Conservation (phyloP, 2,888 invertebrate genomes). For the Acronicta psi region DNA sequence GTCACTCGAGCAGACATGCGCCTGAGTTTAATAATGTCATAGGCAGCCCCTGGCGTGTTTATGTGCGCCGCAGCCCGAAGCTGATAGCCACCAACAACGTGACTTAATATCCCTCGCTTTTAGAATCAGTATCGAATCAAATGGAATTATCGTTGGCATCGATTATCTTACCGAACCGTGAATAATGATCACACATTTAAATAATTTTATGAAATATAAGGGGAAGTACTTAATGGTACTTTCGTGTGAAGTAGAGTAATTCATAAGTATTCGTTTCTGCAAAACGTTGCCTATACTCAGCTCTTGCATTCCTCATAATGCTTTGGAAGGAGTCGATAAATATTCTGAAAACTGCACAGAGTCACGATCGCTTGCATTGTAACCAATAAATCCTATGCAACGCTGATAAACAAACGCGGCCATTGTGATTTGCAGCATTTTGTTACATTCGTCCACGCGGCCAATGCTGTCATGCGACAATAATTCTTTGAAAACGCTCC, state of each 20-base stretch:
- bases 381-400: conserved; percentile 60
- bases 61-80: conserved; percentile 30
- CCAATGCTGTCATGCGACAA: conserved; percentile 73
- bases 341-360: conserved; percentile 58
- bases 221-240: background rate
- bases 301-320: conserved; percentile 28
- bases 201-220: background rate
- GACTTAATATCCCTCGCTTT: conserved; percentile 50
- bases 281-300: conserved; percentile 4
- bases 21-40: conserved; percentile 86
- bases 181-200: background rate
- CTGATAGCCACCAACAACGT: conserved; percentile 60
- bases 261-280: background rate
- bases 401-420: conserved; percentile 63
- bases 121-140: conserved; percentile 6
- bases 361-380: conserved; percentile 58
- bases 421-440: conserved; percentile 73
- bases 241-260: background rate
- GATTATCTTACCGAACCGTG: background rate
- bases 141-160: background rate
- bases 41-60: conserved; percentile 65
- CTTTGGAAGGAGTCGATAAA: conserved; percentile 58
- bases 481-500: conserved; percentile 80
- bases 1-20: conserved; percentile 81
- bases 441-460: conserved; percentile 64